Base-by-base conservation (phyloP, 2,888 invertebrate species). In the Keiferia lycopersicella region DNA sequence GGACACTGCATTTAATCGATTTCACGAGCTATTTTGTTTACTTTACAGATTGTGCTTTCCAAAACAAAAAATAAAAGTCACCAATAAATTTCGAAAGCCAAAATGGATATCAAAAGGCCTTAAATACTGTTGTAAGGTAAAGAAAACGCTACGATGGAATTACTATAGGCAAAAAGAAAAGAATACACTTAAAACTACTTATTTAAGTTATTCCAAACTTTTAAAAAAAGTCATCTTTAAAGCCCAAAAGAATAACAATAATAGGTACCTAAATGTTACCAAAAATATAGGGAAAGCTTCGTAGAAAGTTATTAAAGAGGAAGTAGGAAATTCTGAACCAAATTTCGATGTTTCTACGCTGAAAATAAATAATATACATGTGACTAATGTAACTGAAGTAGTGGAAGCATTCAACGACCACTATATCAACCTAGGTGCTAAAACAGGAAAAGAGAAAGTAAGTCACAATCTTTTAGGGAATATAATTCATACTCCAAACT, bases 31-130 rank as follows among this genome's bases (percentile, higher is more conserved):
- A 1, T 39, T 59, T 39, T 39, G 18, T 39, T 16, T 59, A 39
- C 2, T 59, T 7, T 59, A 59, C 20, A 38, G 30, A 14, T 2
- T 39, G 20, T 59, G 59, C 38, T 59, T 59, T 39, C 59, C 59
- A 30, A 41, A 59, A 59, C n/a, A 18, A 18, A 30, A 18, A 34
- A 56, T 30, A 26, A 56, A 56, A 30, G 3, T 30, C n/a, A 7
- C n/a, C 11, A 56, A 56, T 30, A 34, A 6, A 30, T 16, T 12
- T 22, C 8, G 30, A 30, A 56, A 56, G 14, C 14, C 30, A 14
- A 56, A 56, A 56, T 56, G 56, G 56, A 30, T 56, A 30, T 10
- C 30, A 26, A 56, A 56, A 30, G 56, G 30, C 1, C n/a, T 56
- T 3, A 26, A 34, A 30, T 12, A 26, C 4, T n/a, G 30, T 56